Percentiles rank a stretch among this genome's conserved stretches.
These are phyloP conservation scores for Melinaea marsaeus DNA, from an alignment of 2,888 invertebrate species.

Conservation along the genomic window DNA sequence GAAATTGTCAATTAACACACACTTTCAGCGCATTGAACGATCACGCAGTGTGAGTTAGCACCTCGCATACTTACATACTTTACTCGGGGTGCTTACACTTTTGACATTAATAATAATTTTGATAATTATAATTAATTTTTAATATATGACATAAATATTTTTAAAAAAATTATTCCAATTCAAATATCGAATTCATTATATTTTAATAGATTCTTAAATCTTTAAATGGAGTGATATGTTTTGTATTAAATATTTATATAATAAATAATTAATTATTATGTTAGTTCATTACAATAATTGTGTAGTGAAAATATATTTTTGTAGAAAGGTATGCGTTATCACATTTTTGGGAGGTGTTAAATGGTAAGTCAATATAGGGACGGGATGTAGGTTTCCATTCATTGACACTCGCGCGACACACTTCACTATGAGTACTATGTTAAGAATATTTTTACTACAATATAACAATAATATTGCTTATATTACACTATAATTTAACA, in stretches of 20 bases:
- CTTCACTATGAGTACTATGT: constrained; percentile 20
- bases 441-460: constrained; percentile 19
- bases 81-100: constrained; percentile 5
- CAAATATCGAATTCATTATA: no score
- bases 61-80: constrained; percentile 42
- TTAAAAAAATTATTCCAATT: no score
- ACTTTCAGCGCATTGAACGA: constrained; percentile 59
- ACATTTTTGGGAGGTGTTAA: constrained; percentile 59
- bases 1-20: constrained; percentile 60
- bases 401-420: constrained; percentile 43
- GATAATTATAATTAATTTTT: no score
- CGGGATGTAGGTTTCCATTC: constrained; percentile 41
- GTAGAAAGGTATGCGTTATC: constrained; percentile 61
- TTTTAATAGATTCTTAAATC: no score
- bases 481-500: no score
- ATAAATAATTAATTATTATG: no score
- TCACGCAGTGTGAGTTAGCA: constrained; percentile 69
- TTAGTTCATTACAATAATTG: no score
- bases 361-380: constrained; percentile 60
- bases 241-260: no score
- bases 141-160: no score
- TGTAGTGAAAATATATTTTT: constrained; percentile 45
- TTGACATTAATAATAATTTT: no score
- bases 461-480: no score
- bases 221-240: no score